Evolutionary conservation across 1,140 invertebrate genomes (phyloP).

Genomic region (Manduca sexta): DNA sequence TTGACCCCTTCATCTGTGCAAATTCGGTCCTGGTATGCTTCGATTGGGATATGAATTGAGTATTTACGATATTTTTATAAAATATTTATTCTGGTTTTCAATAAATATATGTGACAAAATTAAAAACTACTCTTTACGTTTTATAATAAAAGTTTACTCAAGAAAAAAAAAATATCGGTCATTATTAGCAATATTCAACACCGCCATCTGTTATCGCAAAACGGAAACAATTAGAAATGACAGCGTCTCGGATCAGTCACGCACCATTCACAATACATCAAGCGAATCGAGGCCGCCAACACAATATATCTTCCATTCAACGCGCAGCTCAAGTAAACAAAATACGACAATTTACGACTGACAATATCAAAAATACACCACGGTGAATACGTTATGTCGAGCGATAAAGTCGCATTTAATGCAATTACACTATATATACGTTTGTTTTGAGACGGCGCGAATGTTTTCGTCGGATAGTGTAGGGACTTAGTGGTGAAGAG

Average conservation of each 20-base stretch:
- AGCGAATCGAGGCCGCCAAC: background rate
- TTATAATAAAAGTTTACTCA: too few relatives aligned
- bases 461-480: slow-evolving; percentile 14
- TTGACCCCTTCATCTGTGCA: too few relatives aligned
- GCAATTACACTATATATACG: slow-evolving; percentile 62
- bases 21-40: too few relatives aligned
- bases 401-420: slow-evolving; percentile 66
- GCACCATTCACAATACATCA: background rate
- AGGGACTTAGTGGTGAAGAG: too few relatives aligned
- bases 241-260: background rate
- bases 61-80: too few relatives aligned
- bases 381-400: slow-evolving; percentile 35
- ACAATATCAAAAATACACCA: slow-evolving; percentile 43
- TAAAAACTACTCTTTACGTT: too few relatives aligned
- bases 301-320: slow-evolving; percentile 1
- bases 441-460: slow-evolving; percentile 50
- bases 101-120: too few relatives aligned
- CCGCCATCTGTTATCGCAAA: too few relatives aligned
- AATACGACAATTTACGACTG: slow-evolving; percentile 29
- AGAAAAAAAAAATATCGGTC: too few relatives aligned
- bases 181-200: too few relatives aligned
- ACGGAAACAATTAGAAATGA: background rate
- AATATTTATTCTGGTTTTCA: too few relatives aligned
- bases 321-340: background rate
- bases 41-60: too few relatives aligned